A percentile compares a stretch with the other conserved stretches of the same genome.
These are phyloP conservation scores for Monoplex corrugatus DNA, from an alignment of 2,888 invertebrate genomes.

Conservation along the genomic window DNA sequence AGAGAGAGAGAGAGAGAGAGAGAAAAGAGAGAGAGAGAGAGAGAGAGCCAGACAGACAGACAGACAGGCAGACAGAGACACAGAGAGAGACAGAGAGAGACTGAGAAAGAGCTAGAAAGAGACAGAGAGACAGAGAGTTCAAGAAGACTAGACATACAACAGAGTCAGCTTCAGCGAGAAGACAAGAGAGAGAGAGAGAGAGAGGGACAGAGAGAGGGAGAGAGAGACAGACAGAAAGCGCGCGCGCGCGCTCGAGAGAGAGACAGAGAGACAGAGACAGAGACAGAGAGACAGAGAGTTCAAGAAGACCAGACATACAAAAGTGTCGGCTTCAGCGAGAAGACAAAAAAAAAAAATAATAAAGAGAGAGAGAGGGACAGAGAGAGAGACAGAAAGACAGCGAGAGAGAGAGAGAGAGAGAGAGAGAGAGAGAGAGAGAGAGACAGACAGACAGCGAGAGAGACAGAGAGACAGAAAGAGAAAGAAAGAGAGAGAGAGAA, in stretches of 20 bases:
- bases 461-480: conserved; percentile 3
- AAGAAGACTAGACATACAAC: not conserved
- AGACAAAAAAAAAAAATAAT: too few species aligned
- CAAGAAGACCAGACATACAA: too few species aligned
- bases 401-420: too few species aligned
- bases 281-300: too few species aligned
- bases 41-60: not conserved
- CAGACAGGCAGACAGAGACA: not conserved
- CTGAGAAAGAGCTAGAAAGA: not conserved
- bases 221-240: too few species aligned
- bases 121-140: not conserved
- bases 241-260: too few species aligned
- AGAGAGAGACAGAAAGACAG: not conserved
- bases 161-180: too few species aligned
- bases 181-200: too few species aligned
- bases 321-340: too few species aligned
- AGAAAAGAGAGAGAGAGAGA: not conserved
- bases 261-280: too few species aligned
- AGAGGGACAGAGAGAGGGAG: too few species aligned
- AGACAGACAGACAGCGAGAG: conserved; percentile 84
- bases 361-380: too few species aligned
- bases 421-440: not conserved
- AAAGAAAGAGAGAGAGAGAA: not conserved
- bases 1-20: conserved; percentile 84
- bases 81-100: conserved; percentile 84